These are phyloP conservation scores for Miichthys miiuy DNA, from an alignment of 2,797 vertebrate species.

Conservation along the genomic window DNA sequence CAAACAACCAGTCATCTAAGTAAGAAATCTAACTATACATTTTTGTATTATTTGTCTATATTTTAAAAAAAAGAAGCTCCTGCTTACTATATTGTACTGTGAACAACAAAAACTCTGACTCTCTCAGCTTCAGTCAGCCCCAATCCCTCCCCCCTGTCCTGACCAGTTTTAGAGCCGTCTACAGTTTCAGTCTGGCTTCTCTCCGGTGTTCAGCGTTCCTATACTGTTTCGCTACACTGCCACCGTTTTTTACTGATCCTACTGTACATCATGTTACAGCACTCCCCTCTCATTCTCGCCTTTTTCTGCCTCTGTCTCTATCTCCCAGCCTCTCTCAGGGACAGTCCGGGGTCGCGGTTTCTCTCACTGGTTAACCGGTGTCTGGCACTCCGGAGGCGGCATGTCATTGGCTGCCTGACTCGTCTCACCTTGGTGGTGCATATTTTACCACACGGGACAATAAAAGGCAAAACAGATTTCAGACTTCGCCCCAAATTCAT, in stretches of 20 bases:
- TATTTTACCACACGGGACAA: constrained; percentile 83
- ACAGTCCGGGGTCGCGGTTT: constrained; percentile 60
- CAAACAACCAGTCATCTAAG: constrained; percentile 2
- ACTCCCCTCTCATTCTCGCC: constrained; percentile 50
- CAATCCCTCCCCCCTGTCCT: constrained; percentile 25
- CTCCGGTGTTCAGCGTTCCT: constrained; percentile 56
- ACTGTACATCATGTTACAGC: constrained; percentile 63
- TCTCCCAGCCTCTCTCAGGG: constrained; percentile 56
- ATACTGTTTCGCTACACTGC: constrained; percentile 53
- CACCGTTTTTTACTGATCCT: constrained; percentile 43
- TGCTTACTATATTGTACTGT: background rate
- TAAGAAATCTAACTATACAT: background rate
- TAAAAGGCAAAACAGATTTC: constrained; percentile 88
- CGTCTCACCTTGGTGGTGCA: constrained; percentile 83
- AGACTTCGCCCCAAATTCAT: constrained; percentile 85
- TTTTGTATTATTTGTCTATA: constrained; percentile 5
- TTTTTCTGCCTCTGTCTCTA: constrained; percentile 45
- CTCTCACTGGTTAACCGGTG: constrained; percentile 79
- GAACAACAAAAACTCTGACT: constrained; percentile 29
- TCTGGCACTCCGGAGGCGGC: constrained; percentile 75
- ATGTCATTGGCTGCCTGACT: constrained; percentile 83
- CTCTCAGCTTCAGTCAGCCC: constrained; percentile 30
- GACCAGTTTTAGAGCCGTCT: constrained; percentile 50
- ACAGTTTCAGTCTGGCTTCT: constrained; percentile 64
- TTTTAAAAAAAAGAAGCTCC: background rate